Base-by-base conservation (phyloP, 2,113 vertebrate species). In the Protomyctophum bolini region DNA sequence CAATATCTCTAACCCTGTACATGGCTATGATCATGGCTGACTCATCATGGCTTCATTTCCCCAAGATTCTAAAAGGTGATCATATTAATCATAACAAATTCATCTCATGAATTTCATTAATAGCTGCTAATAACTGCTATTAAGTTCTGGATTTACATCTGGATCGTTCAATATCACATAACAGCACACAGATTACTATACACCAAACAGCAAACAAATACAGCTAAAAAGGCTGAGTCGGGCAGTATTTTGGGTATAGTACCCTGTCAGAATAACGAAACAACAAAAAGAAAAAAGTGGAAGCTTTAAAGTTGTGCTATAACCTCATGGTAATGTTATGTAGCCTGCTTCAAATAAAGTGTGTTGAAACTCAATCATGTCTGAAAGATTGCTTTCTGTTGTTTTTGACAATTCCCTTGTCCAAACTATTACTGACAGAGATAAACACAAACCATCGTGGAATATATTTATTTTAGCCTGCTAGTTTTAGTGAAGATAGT, bases 321-420 rank as follows among this genome's bases (percentile, higher is more conserved):
- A 62, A 45, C 8, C 51, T 58, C 11, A 8, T 1, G 7, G 46
- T 76, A 46, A 55, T 47, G 51, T 9, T 54, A n/a, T 48, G 33
- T 41, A 41, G 33, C 33, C 33, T 15, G 63, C 41, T 10, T 51
- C 21, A 15, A 15, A 50, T 72, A 58, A 50, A 46, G 0, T 60
- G n/a, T 5, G 6, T 3, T 75, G 47, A 78, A 10, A 49, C n/a
- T 75, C 21, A 8, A 2, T 58, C 61, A 33, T 21, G 62, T 61
- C 58, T 66, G 61, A 68, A 54, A 14, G 8, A 57, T 65, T 45
- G 66, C 63, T 81, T 72, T 45, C 50, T 58, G 21, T 46, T 62
- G 45, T 21, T 21, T 21, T 7, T 7, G 33, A 73, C 73, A 54
- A 63, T 61, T 11, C 77, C 50, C 58, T n/a, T 11, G 55, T 47